phyloP scores from a whole-genome alignment of 2,113 vertebrate genomes.

The Struthidea cinerea region DNA sequence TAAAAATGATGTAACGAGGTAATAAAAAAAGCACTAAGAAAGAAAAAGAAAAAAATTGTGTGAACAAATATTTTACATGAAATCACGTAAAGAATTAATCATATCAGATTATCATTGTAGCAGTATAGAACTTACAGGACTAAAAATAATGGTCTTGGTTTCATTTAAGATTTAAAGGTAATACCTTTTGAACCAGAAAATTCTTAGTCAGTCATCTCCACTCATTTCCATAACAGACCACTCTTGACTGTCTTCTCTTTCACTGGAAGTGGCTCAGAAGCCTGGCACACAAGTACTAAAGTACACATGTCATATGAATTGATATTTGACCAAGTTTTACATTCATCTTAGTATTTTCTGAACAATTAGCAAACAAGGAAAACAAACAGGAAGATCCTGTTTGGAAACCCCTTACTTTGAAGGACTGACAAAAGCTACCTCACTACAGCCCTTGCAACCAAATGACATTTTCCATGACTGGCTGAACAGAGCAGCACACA shows the following conservation, averaged over 20 bases:
- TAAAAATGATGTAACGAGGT: not conserved
- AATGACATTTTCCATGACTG: not conserved
- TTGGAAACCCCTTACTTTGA: slow-evolving; percentile 25
- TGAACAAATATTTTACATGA: not conserved
- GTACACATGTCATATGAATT: not conserved
- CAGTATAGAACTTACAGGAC: not conserved
- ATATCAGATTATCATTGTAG: not conserved
- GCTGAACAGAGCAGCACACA: not conserved
- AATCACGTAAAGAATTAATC: not conserved
- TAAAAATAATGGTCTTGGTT: not conserved
- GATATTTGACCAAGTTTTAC: not conserved
- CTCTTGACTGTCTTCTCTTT: not conserved
- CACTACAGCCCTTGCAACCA: not conserved
- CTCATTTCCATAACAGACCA: not conserved
- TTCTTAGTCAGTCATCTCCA: not conserved
- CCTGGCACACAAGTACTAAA: not conserved
- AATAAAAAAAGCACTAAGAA: not conserved
- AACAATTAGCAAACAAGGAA: not conserved
- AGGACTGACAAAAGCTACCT: slow-evolving; percentile 9
- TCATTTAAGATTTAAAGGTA: not conserved
- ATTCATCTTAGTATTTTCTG: not conserved
- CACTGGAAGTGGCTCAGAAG: not conserved
- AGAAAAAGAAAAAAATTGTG: not conserved
- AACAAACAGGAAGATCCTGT: slow-evolving; percentile 57
- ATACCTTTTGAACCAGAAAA: not conserved